Evolutionary conservation across 1,140 invertebrate species (phyloP).

Genomic region (Teleogryllus occipitalis): DNA sequence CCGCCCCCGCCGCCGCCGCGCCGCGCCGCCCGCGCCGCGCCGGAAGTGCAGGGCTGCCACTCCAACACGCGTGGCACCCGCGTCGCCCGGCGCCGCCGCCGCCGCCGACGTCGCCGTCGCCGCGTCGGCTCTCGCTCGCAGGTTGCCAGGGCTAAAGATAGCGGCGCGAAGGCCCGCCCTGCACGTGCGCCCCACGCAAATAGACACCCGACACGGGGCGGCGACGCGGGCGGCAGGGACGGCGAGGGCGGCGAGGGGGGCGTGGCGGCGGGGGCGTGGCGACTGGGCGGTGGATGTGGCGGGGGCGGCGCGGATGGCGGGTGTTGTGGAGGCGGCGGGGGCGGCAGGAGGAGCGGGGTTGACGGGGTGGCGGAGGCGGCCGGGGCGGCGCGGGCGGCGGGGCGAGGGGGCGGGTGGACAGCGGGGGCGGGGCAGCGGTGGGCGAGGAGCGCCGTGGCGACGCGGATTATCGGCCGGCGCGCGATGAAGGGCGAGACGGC

Average conservation of each 20-base stretch:
- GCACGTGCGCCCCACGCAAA: background rate
- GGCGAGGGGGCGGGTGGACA: no score
- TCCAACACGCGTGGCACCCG: background rate
- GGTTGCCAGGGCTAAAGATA: background rate
- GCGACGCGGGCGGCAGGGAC: no score
- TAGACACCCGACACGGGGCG: background rate
- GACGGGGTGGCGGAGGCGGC: no score
- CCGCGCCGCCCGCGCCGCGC: no score
- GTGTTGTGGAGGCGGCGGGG: no score
- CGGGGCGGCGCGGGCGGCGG: no score
- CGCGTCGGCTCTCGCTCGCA: background rate
- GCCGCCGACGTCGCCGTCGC: no score
- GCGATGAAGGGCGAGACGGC: background rate
- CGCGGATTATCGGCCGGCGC: background rate
- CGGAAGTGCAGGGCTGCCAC: background rate
- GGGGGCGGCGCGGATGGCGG: background rate
- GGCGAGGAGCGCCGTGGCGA: background rate
- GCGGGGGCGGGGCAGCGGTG: background rate
- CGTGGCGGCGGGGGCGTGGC: no score
- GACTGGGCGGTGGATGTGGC: background rate
- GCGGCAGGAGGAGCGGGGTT: no score
- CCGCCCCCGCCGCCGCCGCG: no score
- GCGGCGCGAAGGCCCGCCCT: background rate
- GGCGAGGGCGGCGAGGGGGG: no score
- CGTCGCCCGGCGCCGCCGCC: no score